phyloP scores from a whole-genome alignment of 1,140 invertebrate genomes.

The Aphaenogaster floridana region DNA sequence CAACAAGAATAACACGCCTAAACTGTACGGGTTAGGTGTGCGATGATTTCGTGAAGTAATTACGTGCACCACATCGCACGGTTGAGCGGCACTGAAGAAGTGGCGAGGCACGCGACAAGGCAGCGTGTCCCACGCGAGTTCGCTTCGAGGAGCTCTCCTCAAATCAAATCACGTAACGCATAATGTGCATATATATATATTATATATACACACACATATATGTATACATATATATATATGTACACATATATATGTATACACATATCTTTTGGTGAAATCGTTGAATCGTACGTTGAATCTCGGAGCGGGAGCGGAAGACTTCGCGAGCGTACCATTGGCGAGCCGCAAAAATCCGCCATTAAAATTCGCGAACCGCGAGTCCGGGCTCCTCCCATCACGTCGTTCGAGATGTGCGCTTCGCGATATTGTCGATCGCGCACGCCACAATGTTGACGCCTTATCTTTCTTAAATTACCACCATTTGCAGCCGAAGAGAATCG shows the following conservation, averaged over 20 bases:
- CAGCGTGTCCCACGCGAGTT: slow-evolving; percentile 77
- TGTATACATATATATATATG: slow-evolving; percentile 44
- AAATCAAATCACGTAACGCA: slow-evolving; percentile 81
- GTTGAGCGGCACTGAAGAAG: slow-evolving; percentile 65
- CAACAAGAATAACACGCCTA: not conserved
- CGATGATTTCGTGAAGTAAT: slow-evolving; percentile 23
- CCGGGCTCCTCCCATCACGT: slow-evolving; percentile 83
- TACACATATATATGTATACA: slow-evolving; percentile 52
- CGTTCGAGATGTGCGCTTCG: slow-evolving; percentile 62
- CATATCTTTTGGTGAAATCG: slow-evolving; percentile 70
- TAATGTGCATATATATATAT: slow-evolving; percentile 62
- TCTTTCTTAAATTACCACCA: slow-evolving; percentile 54
- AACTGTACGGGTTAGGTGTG: not conserved
- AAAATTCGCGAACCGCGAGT: slow-evolving; percentile 79
- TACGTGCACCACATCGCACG: not conserved
- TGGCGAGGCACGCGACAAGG: slow-evolving; percentile 79
- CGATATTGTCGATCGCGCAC: slow-evolving; percentile 64
- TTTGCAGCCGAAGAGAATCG: not conserved
- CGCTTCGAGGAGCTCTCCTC: slow-evolving; percentile 76
- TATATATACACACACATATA: slow-evolving; percentile 43
- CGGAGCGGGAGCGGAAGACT: slow-evolving; percentile 65
- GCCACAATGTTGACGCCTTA: slow-evolving; percentile 51
- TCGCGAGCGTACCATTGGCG: slow-evolving; percentile 79
- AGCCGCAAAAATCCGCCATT: slow-evolving; percentile 85
- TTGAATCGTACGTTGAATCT: slow-evolving; percentile 67